A percentile compares a stretch with the other conserved stretches of the same genome.
Evolutionary conservation across 2,113 vertebrate genomes (phyloP).

Genomic region (Sorex araneus): DNA sequence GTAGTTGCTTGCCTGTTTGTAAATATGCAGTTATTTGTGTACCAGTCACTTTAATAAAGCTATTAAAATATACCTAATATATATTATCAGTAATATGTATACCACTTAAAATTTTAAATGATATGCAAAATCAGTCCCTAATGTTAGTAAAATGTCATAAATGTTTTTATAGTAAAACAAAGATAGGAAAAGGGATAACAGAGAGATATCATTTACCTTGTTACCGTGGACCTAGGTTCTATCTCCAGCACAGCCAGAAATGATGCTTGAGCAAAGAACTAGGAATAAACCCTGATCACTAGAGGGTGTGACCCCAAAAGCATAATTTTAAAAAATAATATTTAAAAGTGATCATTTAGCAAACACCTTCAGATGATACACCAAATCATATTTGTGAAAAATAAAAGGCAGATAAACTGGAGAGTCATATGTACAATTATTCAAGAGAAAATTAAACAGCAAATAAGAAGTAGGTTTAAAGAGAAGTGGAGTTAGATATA

Average conservation of each 20-base stretch:
- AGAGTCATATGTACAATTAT: background rate
- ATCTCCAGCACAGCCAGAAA: too few relatives aligned
- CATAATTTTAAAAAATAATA: background rate
- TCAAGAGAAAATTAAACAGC: background rate
- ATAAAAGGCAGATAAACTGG: background rate
- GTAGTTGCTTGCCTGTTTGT: background rate
- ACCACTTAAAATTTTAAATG: background rate
- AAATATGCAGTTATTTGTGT: background rate
- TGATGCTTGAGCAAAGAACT: too few relatives aligned
- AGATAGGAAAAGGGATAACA: too few relatives aligned
- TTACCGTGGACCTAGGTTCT: too few relatives aligned
- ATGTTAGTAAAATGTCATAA: background rate
- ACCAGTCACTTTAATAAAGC: background rate
- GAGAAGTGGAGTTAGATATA: background rate
- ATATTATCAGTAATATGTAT: background rate
- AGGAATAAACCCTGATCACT: too few relatives aligned
- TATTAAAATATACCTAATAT: constrained; percentile 8
- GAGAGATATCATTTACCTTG: too few relatives aligned
- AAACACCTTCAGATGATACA: too few relatives aligned
- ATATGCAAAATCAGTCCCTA: background rate
- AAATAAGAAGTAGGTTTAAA: background rate
- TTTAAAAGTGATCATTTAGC: background rate
- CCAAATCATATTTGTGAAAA: constrained; percentile 17
- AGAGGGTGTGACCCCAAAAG: too few relatives aligned
- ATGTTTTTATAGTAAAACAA: background rate